phyloP scores from a whole-genome alignment of 2,888 invertebrate species.

The Philonicus albiceps region DNA sequence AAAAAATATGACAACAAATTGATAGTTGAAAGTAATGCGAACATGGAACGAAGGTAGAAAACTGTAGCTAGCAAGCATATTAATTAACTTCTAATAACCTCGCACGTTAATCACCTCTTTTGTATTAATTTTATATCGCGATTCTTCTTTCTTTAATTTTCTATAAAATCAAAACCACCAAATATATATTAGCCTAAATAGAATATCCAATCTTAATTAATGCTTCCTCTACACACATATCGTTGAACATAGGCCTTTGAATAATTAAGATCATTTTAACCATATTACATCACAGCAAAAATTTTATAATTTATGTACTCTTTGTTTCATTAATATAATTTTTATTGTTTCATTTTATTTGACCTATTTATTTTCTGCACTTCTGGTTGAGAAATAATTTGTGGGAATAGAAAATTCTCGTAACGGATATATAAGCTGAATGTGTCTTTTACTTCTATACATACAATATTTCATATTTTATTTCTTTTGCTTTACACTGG shows the following conservation, averaged over 20 bases:
- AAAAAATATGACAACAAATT: conserved; percentile 16
- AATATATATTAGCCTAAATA: conserved; percentile 22
- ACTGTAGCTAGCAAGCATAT: conserved; percentile 15
- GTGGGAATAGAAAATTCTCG: not conserved
- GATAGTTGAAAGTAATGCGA: not conserved
- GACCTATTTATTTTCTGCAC: not conserved
- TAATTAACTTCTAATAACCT: conserved; percentile 6
- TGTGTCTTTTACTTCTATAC: not conserved
- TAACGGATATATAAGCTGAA: conserved; percentile 13
- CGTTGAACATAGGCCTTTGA: conserved; percentile 23
- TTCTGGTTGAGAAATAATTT: not conserved
- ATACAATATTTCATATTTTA: not conserved
- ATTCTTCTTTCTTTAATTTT: not conserved
- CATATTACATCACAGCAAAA: conserved; percentile 36
- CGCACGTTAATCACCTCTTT: not conserved
- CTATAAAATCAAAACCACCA: conserved; percentile 29
- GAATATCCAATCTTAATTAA: conserved; percentile 29
- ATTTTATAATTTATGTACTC: conserved; percentile 19
- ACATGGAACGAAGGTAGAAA: not conserved
- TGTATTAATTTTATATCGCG: not conserved
- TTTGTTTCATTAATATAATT: conserved; percentile 4
- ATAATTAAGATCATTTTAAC: conserved; percentile 30
- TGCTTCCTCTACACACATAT: not conserved
- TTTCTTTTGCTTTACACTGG: not conserved
- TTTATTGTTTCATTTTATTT: not conserved